phyloP scores from a whole-genome alignment of 2,113 vertebrate species.

The Halcyon malimbica region DNA sequence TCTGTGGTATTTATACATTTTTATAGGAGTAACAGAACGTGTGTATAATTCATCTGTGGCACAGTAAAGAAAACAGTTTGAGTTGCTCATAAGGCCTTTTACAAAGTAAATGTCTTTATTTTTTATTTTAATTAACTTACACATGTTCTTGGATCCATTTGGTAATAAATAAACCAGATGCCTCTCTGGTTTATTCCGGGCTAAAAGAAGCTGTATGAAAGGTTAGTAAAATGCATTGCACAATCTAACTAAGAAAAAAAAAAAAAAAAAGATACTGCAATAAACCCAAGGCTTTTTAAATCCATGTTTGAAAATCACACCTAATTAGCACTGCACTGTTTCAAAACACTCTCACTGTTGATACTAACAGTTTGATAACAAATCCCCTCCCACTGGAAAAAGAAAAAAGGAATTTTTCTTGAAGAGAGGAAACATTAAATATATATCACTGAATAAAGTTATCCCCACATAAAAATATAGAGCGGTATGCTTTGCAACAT shows the following conservation, averaged over 20 bases:
- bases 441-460: background rate
- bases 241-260: background rate
- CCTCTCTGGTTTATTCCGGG: background rate
- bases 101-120: background rate
- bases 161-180: background rate
- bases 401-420: background rate
- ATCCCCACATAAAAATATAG: background rate
- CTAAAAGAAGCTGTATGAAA: background rate
- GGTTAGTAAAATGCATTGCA: background rate
- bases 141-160: background rate
- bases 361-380: background rate
- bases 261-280: background rate
- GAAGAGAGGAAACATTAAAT: background rate
- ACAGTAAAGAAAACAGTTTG: background rate
- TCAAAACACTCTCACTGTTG: background rate
- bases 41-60: background rate
- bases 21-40: background rate
- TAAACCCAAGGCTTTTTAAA: background rate
- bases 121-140: constrained; percentile 18
- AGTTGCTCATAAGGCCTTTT: background rate
- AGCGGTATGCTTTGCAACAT: background rate
- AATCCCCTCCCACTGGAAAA: background rate
- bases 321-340: background rate
- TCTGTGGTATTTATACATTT: background rate
- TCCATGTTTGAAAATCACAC: background rate